These are phyloP conservation scores for Sphaerodactylus townsendi DNA, from an alignment of 2,113 vertebrate genomes.

Conservation along the genomic window DNA sequence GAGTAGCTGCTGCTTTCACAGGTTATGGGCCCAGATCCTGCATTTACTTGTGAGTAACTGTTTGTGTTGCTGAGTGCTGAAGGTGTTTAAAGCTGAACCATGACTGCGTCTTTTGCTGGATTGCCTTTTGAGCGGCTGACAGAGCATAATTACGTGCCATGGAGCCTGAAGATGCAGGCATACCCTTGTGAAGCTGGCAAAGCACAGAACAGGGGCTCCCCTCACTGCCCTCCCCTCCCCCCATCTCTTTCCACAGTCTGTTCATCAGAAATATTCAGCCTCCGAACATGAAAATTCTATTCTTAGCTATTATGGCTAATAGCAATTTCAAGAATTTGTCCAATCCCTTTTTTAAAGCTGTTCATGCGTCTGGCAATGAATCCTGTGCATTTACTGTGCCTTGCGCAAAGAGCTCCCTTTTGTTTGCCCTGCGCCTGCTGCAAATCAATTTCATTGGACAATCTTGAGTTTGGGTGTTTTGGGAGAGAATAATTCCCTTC, in stretches of 20 bases:
- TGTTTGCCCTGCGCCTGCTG: slow-evolving; percentile 2
- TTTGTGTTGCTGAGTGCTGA: too few species aligned
- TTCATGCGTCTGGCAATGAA: background rate
- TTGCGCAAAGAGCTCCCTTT: background rate
- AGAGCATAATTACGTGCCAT: too few species aligned
- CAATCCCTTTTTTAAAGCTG: slow-evolving; percentile 12
- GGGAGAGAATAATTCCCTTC: background rate
- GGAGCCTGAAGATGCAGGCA: too few species aligned
- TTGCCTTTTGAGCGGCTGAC: too few species aligned
- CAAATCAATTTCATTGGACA: background rate
- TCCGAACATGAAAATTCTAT: background rate
- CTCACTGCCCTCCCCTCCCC: too few species aligned
- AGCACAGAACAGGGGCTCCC: background rate
- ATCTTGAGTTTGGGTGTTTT: background rate
- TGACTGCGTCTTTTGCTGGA: too few species aligned
- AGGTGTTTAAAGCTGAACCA: too few species aligned
- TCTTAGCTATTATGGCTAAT: slow-evolving; percentile 7
- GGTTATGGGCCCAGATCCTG: too few species aligned
- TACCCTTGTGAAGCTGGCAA: background rate
- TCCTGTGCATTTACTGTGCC: background rate
- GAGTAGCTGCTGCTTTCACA: too few species aligned
- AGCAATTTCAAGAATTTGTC: slow-evolving; percentile 7
- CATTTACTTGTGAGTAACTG: too few species aligned
- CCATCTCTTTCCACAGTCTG: background rate
- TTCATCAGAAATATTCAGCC: background rate